Conservation (phyloP, 2,888 invertebrate genomes). For the Drosophila borealis region DNA sequence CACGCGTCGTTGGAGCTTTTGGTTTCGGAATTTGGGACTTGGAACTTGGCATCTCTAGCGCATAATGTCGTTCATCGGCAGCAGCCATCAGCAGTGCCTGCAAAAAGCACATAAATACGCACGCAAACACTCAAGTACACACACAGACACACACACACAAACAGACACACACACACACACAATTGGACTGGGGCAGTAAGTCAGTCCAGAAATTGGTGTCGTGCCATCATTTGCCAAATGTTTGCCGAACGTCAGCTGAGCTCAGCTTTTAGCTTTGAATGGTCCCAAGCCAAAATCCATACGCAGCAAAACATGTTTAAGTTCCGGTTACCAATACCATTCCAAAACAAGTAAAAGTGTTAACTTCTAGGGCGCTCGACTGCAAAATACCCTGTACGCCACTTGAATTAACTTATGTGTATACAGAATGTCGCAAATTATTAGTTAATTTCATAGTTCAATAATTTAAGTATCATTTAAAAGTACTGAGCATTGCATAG, state of each 20-base stretch:
- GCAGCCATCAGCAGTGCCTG: constrained; percentile 21
- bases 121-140: constrained; percentile 28
- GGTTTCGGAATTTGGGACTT: constrained; percentile 15
- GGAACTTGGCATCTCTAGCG: constrained; percentile 48
- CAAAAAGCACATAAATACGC: constrained; percentile 51
- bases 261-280: constrained; percentile 61
- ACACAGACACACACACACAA: constrained; percentile 7
- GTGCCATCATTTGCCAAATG: constrained; percentile 59
- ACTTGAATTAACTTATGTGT: too few relatives aligned
- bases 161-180: constrained; percentile 5
- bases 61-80: constrained; percentile 48
- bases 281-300: constrained; percentile 35
- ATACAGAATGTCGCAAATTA: too few relatives aligned
- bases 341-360: background rate
- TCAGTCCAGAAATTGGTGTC: constrained; percentile 47
- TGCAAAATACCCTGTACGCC: constrained; percentile 4
- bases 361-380: background rate
- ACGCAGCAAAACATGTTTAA: constrained; percentile 28
- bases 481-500: background rate
- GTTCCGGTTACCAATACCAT: constrained; percentile 21
- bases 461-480: background rate
- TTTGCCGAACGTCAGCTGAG: constrained; percentile 58
- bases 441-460: too few relatives aligned
- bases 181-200: constrained; percentile 19
- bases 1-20: constrained; percentile 50